These are phyloP conservation scores for Folsomia manolachei DNA, from an alignment of 2,888 invertebrate species.

Conservation along the genomic window DNA sequence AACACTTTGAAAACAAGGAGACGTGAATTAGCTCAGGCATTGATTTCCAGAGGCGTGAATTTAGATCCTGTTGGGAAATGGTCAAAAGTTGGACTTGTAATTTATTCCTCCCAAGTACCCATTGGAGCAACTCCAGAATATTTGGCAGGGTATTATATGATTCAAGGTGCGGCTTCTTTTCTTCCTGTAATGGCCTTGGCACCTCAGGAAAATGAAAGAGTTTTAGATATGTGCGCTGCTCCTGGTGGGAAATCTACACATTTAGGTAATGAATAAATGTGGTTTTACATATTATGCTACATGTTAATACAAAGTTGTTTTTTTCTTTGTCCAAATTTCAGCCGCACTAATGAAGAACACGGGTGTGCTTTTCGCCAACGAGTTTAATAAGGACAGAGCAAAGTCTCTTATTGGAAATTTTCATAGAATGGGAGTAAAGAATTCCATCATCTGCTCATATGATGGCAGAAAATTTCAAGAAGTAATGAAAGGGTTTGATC, in stretches of 20 bases:
- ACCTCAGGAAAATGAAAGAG: conserved; percentile 90
- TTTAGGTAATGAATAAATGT: conserved; percentile 62
- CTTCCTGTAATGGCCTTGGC: conserved; percentile 97
- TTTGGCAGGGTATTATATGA: conserved; percentile 94
- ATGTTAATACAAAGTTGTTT: conserved; percentile 13
- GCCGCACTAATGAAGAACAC: conserved; percentile 98
- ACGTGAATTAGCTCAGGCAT: conserved; percentile 86
- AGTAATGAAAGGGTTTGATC: conserved; percentile 87
- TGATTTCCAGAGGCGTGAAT: conserved; percentile 96
- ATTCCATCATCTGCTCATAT: conserved; percentile 81
- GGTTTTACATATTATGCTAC: background rate
- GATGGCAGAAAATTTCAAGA: conserved; percentile 80
- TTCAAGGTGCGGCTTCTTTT: conserved; percentile 89
- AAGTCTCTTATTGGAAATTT: conserved; percentile 94
- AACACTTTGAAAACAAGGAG: conserved; percentile 91
- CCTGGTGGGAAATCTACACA: conserved; percentile 99
- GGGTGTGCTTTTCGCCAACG: conserved; percentile 93
- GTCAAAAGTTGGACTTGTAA: conserved; percentile 95
- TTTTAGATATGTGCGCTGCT: conserved; percentile 96
- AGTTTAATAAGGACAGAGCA: conserved; percentile 81
- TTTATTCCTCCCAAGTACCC: conserved; percentile 94
- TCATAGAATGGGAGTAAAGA: conserved; percentile 91
- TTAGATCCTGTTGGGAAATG: conserved; percentile 97
- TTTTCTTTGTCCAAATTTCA: conserved; percentile 52
- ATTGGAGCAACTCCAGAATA: conserved; percentile 99